Evolutionary conservation across 2,113 vertebrate species (phyloP), one percentile per base, ranked within the genome.

Genomic region (Caretta caretta): DNA sequence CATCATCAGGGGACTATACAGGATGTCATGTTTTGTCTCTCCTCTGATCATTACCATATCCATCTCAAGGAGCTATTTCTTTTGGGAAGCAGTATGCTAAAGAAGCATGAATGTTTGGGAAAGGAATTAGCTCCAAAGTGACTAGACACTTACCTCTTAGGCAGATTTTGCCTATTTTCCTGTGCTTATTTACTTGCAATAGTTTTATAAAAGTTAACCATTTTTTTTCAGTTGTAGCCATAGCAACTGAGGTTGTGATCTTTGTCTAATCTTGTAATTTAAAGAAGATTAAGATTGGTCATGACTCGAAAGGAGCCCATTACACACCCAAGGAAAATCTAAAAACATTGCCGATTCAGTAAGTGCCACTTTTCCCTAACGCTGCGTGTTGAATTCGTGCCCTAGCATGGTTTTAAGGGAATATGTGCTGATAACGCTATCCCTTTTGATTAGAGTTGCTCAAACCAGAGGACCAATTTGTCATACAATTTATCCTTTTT

Each of bases 81-180:
- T 92, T 92, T 78, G 90, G 95, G 82, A 91, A 95, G 59, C 82
- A 92, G 8, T 86, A 95, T 86, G 89, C 95, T 94, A 90, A 94
- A 95, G 96, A 75, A 97, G 93, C 92, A 90, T 46, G 96, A 97
- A 95, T 95, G 91, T 97, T 97, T 97, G 69, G 89, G 92, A 97
- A 96, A 96, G 75, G 96, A 96, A 97, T 96, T 90, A 97, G 84
- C 94, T 97, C 89, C 93, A 96, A 97, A 97, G 96, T 96, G 81
- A 93, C 91, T 87, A 93, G 92, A 86, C 88, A 91, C 59, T 97
- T 80, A 97, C 90, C 84, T 94, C 22, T 89, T 95, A 97, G 89
- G 95, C 89, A 93, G 92, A 76, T 92, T 85, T 88, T 92, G 57
- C 96, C 91, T 92, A 0, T 93, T 97, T 96, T 97, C 96, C 92